Conservation (phyloP, 2,888 invertebrate genomes). For the Lepidocyrtoides sp. region DNA sequence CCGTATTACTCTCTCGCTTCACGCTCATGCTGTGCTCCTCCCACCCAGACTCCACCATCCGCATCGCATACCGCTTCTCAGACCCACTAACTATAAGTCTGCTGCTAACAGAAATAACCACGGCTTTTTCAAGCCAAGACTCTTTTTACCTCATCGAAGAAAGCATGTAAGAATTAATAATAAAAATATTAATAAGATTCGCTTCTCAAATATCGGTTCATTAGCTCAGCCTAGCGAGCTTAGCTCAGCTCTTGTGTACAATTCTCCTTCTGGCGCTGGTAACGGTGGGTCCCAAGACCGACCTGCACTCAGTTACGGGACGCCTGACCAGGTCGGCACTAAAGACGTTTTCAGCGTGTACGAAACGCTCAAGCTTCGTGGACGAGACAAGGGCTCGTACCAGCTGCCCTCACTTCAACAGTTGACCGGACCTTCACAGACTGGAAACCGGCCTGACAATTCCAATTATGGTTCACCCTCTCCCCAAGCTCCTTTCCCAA, state of each 20-base stretch:
- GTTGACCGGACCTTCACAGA: slow-evolving; percentile 78
- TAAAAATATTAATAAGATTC: slow-evolving; percentile 61
- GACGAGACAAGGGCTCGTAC: slow-evolving; percentile 78
- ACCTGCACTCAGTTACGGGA: slow-evolving; percentile 83
- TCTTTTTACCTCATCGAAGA: slow-evolving; percentile 69
- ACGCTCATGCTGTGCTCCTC: slow-evolving; percentile 67
- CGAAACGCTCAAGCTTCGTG: slow-evolving; percentile 82
- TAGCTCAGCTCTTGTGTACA: slow-evolving; percentile 35
- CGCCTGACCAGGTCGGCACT: slow-evolving; percentile 83
- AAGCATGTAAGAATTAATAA: slow-evolving; percentile 71
- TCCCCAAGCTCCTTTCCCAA: slow-evolving; percentile 59
- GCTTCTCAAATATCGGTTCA: slow-evolving; percentile 70
- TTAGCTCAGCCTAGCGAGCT: slow-evolving; percentile 71
- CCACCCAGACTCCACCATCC: slow-evolving; percentile 45
- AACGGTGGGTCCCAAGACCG: slow-evolving; percentile 78
- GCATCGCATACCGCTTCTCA: slow-evolving; percentile 47
- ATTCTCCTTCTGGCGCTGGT: slow-evolving; percentile 59
- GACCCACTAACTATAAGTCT: slow-evolving; percentile 23
- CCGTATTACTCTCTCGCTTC: slow-evolving; percentile 59
- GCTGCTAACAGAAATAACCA: slow-evolving; percentile 50
- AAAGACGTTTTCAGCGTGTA: slow-evolving; percentile 84
- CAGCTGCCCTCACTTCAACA: slow-evolving; percentile 77
- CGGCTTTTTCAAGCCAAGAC: slow-evolving; percentile 63
- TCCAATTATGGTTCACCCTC: slow-evolving; percentile 69
- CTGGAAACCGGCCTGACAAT: slow-evolving; percentile 80